A percentile compares a stretch with the other conserved stretches of the same genome.
Evolutionary conservation across 2,797 vertebrate species (phyloP).

Genomic region (Hephaestus fuliginosus): DNA sequence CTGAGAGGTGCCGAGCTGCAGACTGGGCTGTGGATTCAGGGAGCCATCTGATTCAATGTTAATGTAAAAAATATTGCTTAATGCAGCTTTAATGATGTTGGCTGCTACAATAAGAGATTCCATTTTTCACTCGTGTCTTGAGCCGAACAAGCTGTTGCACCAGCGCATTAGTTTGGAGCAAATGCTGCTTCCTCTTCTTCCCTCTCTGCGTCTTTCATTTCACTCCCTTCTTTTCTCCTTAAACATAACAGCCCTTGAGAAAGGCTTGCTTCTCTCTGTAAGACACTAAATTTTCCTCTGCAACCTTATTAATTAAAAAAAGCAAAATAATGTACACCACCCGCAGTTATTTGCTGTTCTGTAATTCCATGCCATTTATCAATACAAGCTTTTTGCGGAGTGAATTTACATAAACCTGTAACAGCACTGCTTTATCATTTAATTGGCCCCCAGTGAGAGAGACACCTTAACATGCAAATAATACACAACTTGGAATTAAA

Average conservation of each 20-base stretch:
- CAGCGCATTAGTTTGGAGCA: slow-evolving; percentile 41
- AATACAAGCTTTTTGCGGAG: slow-evolving; percentile 75
- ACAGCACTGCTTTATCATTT: slow-evolving; percentile 84
- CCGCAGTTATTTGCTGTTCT: slow-evolving; percentile 83
- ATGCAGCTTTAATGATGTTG: slow-evolving; percentile 75
- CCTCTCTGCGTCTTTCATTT: slow-evolving; percentile 51
- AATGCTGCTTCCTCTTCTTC: slow-evolving; percentile 38
- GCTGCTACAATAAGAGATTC: slow-evolving; percentile 63
- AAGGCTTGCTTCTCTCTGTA: slow-evolving; percentile 47
- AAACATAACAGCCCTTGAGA: slow-evolving; percentile 66
- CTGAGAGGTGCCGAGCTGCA: slow-evolving; percentile 31
- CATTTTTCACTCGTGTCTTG: slow-evolving; percentile 68
- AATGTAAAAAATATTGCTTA: slow-evolving; percentile 69
- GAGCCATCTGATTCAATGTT: slow-evolving; percentile 60
- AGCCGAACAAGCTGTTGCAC: slow-evolving; percentile 65
- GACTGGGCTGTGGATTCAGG: slow-evolving; percentile 47
- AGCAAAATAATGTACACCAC: slow-evolving; percentile 73
- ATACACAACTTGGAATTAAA: slow-evolving; percentile 70
- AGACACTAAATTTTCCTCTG: slow-evolving; percentile 63
- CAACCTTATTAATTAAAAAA: slow-evolving; percentile 80
- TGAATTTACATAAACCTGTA: slow-evolving; percentile 85
- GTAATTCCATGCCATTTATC: slow-evolving; percentile 82
- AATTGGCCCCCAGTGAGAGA: slow-evolving; percentile 82
- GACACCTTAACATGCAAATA: slow-evolving; percentile 83
- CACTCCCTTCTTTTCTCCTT: slow-evolving; percentile 41